A percentile compares a stretch with the other conserved stretches of the same genome.
These are phyloP conservation scores for Siderastrea radians DNA, from an alignment of 92 coral and sea anemone genomes.

Conservation along the genomic window DNA sequence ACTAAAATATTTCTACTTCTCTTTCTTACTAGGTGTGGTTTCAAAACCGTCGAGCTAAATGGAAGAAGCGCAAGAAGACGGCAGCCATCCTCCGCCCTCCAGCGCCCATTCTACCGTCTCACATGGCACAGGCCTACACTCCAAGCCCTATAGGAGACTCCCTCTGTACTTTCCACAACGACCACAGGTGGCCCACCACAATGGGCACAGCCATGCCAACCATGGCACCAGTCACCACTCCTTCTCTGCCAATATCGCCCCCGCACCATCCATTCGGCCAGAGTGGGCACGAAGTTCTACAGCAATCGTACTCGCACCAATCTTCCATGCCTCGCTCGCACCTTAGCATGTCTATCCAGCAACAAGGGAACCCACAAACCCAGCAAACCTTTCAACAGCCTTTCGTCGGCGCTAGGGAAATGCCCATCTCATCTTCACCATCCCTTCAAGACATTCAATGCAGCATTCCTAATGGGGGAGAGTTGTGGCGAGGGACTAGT, in stretches of 20 bases:
- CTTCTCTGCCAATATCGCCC: conserved; percentile 88
- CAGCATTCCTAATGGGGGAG: conserved; percentile 96
- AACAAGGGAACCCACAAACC: conserved; percentile 85
- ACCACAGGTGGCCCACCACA: conserved; percentile 99
- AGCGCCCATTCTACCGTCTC: conserved; percentile 99
- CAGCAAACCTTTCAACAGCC: conserved; percentile 90
- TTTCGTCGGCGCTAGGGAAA: conserved; percentile 87
- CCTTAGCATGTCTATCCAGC: conserved; percentile 89
- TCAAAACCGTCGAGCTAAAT: conserved; percentile 99
- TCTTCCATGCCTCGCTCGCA: conserved; percentile 92
- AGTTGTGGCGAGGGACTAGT: conserved; percentile 99
- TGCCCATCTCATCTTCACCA: conserved; percentile 99
- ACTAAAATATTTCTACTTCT: neutral
- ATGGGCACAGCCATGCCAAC: conserved; percentile 97
- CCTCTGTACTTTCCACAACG: conserved; percentile 96
- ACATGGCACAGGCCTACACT: conserved; percentile 97
- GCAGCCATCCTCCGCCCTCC: conserved; percentile 98
- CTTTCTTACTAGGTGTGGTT: conserved; percentile 87
- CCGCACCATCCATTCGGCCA: conserved; percentile 97
- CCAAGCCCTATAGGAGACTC: conserved; percentile 95
- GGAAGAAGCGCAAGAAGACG: conserved; percentile 99
- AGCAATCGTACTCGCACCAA: conserved; percentile 93
- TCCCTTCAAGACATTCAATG: conserved; percentile 99
- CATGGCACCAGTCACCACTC: conserved; percentile 98
- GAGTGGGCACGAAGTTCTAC: conserved; percentile 94